Percentiles rank a stretch among this genome's conserved stretches.
Evolutionary conservation across 2,888 invertebrate genomes (phyloP).

Genomic region (Aricia artaxerxes): DNA sequence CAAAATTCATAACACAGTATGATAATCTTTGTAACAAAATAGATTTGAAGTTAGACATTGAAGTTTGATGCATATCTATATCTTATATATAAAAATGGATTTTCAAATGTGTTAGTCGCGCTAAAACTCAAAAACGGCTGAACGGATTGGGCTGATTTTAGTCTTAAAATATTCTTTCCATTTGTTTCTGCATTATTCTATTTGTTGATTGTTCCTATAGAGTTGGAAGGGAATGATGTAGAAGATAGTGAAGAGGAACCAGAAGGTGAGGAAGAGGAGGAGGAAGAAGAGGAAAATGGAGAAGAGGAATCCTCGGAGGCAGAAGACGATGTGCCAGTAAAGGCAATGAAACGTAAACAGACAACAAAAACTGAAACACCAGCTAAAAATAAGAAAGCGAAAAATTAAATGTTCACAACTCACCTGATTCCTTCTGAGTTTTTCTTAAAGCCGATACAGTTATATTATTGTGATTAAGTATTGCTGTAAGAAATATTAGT

Average conservation of each 20-base stretch:
- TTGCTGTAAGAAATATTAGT: neutral
- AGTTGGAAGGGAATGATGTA: neutral
- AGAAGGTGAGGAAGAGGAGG: conserved; percentile 20
- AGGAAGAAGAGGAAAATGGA: neutral
- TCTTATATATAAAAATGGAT: too few relatives aligned
- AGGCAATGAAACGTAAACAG: conserved; percentile 7
- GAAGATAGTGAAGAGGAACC: conserved; percentile 8
- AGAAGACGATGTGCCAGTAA: conserved; percentile 1
- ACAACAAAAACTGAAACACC: neutral
- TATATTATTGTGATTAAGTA: neutral
- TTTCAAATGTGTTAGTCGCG: too few relatives aligned
- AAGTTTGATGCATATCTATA: too few relatives aligned
- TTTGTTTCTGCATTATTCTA: neutral
- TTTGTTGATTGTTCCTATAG: neutral
- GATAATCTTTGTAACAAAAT: too few relatives aligned
- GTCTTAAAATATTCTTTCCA: too few relatives aligned
- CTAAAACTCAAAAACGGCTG: too few relatives aligned
- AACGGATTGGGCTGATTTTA: too few relatives aligned
- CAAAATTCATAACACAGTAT: too few relatives aligned
- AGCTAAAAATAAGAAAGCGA: neutral
- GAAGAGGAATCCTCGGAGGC: neutral
- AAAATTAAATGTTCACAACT: neutral
- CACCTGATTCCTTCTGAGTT: neutral
- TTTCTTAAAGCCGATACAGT: neutral
- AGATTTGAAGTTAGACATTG: too few relatives aligned